phyloP scores from a whole-genome alignment of 2,797 vertebrate species.

The Lophura swinhoii region DNA sequence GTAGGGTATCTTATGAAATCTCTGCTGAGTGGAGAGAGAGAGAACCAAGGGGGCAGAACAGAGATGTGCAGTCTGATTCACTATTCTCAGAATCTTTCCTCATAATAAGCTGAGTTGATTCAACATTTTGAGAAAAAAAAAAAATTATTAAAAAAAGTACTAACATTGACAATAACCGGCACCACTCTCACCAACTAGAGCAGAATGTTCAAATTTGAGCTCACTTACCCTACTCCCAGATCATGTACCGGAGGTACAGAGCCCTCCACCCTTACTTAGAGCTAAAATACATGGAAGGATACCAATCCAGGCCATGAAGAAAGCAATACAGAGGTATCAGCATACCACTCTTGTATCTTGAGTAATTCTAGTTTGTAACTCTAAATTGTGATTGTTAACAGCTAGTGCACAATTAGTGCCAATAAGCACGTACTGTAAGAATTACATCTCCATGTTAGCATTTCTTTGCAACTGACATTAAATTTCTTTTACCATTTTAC shows the following conservation, averaged over 20 bases:
- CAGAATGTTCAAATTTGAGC: background rate
- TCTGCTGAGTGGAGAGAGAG: background rate
- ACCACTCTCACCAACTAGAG: background rate
- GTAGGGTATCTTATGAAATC: background rate
- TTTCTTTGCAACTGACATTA: background rate
- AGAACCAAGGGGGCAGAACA: background rate
- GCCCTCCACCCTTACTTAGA: background rate
- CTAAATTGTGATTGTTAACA: background rate
- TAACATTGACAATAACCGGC: background rate
- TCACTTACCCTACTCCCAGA: background rate
- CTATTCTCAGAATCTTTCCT: background rate
- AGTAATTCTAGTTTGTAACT: background rate
- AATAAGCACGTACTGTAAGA: background rate
- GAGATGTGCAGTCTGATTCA: background rate
- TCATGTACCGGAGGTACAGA: background rate
- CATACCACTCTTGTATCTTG: background rate
- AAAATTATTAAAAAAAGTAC: background rate
- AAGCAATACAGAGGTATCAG: background rate
- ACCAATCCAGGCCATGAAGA: background rate
- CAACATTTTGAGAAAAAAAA: background rate
- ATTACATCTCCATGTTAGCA: background rate
- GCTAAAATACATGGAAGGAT: background rate
- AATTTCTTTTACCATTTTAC: background rate
- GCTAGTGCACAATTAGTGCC: background rate
- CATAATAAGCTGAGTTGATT: background rate